phyloP scores from a whole-genome alignment of 1,140 invertebrate genomes.

The Idris sp. region DNA sequence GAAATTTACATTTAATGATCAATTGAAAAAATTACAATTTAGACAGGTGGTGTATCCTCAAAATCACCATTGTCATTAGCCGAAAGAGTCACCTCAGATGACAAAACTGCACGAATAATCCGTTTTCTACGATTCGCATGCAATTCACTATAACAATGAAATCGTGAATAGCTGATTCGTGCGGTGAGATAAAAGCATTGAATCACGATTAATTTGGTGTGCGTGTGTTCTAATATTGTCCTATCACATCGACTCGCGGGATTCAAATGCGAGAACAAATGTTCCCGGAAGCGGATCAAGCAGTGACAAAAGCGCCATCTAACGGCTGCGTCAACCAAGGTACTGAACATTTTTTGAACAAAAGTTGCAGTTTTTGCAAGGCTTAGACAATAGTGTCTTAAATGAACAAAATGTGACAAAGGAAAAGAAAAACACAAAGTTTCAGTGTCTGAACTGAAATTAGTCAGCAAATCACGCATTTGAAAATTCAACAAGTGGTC shows the following conservation, averaged over 20 bases:
- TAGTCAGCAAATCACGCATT: constrained; percentile 44
- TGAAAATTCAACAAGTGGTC: constrained; percentile 52
- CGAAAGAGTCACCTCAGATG: constrained; percentile 14
- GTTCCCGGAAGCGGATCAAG: constrained; percentile 30
- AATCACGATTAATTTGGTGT: constrained; percentile 45
- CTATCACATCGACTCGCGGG: constrained; percentile 14
- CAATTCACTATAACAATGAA: constrained; percentile 59
- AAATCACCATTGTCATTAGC: not conserved
- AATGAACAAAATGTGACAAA: constrained; percentile 4
- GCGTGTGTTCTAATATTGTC: constrained; percentile 32
- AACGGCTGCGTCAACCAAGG: constrained; percentile 6
- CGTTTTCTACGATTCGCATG: constrained; percentile 55
- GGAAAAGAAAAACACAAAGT: constrained; percentile 1
- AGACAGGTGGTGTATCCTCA: constrained; percentile 17
- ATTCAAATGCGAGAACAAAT: constrained; percentile 29
- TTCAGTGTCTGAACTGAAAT: constrained; percentile 21
- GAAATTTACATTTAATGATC: too few species aligned
- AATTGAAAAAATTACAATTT: too few species aligned
- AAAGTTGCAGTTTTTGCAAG: too few species aligned
- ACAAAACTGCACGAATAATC: constrained; percentile 28
- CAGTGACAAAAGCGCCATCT: constrained; percentile 29
- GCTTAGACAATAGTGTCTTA: not conserved
- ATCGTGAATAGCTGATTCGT: constrained; percentile 55
- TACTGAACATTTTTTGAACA: not conserved
- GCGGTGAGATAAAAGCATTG: constrained; percentile 54